Evolutionary conservation across 2,113 vertebrate species (phyloP).

Genomic region (Columbina picui): DNA sequence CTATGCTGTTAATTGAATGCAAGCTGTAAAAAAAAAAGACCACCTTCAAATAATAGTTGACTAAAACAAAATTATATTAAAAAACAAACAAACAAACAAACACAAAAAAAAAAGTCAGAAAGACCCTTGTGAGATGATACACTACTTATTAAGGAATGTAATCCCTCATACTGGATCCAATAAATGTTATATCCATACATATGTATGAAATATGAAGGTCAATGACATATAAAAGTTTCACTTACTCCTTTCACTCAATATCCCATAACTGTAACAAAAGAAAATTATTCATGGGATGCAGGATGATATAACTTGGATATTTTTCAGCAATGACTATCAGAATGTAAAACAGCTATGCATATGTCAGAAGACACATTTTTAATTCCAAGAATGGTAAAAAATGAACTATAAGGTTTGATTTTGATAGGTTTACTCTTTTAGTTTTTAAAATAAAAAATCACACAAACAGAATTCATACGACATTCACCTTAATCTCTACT

Average conservation of each 20-base stretch:
- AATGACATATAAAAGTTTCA: neutral
- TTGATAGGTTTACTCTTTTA: neutral
- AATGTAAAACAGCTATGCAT: neutral
- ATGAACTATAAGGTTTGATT: neutral
- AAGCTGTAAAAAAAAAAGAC: neutral
- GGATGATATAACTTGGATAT: neutral
- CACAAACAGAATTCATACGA: neutral
- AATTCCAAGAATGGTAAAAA: neutral
- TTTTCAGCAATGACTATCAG: neutral
- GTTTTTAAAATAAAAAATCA: neutral
- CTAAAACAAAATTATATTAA: neutral
- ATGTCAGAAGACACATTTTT: neutral
- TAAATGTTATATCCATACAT: neutral
- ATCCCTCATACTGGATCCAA: neutral
- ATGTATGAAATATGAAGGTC: neutral
- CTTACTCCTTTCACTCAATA: neutral
- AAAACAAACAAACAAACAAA: no score
- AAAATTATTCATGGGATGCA: slow-evolving; percentile 9
- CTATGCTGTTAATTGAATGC: neutral
- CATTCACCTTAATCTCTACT: slow-evolving; percentile 11
- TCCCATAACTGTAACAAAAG: neutral
- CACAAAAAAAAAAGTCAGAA: neutral
- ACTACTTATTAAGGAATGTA: neutral
- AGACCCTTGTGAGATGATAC: neutral
- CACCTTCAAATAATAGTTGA: neutral